Evolutionary conservation across 2,113 vertebrate genomes (phyloP).

Genomic region (Poecile atricapillus): DNA sequence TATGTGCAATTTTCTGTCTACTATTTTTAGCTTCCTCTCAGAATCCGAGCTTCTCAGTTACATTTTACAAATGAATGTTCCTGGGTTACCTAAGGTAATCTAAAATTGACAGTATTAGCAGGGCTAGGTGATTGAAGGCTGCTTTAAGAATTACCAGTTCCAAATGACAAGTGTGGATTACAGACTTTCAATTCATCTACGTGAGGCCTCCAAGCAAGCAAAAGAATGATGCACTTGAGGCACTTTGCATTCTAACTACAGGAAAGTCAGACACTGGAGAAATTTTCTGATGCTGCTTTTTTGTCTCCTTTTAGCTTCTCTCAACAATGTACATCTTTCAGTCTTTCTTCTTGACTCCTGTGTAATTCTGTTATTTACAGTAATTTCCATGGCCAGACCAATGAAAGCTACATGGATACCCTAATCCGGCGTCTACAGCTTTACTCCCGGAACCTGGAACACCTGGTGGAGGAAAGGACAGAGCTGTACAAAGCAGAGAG

Average conservation of each 20-base stretch:
- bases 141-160: neutral
- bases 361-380: slow-evolving; percentile 62
- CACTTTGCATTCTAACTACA: neutral
- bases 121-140: neutral
- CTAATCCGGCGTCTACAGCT: slow-evolving; percentile 93
- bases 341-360: neutral
- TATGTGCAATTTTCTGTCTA: neutral
- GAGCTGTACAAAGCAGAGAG: slow-evolving; percentile 92
- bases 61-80: neutral
- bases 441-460: slow-evolving; percentile 93
- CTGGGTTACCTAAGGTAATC: neutral
- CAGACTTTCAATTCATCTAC: neutral
- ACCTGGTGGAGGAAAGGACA: slow-evolving; percentile 92
- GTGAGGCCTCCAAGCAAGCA: neutral
- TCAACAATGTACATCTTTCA: neutral
- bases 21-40: neutral
- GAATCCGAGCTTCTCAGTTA: neutral
- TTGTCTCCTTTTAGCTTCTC: neutral
- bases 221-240: neutral
- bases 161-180: neutral
- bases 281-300: neutral
- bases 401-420: slow-evolving; percentile 96
- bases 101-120: neutral
- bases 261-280: neutral
- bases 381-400: slow-evolving; percentile 88